These are phyloP conservation scores for Siphlonurus alternatus DNA, from an alignment of 2,888 invertebrate genomes.

Conservation along the genomic window DNA sequence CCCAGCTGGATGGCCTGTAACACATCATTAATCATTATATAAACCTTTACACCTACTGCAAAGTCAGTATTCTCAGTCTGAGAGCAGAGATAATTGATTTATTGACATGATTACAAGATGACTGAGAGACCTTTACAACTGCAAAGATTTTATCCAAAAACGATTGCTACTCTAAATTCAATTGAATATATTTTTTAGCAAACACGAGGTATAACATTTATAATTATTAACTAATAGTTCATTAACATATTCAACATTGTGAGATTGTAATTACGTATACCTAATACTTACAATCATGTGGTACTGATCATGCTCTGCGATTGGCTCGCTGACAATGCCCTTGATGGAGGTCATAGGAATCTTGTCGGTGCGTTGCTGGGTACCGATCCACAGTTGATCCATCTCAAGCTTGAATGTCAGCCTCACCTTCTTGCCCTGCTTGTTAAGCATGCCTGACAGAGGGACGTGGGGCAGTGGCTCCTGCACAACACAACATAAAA, in stretches of 20 bases:
- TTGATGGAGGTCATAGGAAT: constrained; percentile 80
- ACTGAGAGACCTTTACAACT: no score
- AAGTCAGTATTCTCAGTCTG: no score
- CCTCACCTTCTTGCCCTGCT: constrained; percentile 74
- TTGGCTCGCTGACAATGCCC: constrained; percentile 60
- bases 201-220: no score
- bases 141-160: no score
- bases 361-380: constrained; percentile 84
- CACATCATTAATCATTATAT: constrained; percentile 6
- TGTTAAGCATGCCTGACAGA: constrained; percentile 78
- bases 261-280: no score
- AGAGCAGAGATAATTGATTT: no score
- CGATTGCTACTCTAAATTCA: no score
- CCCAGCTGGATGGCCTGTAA: constrained; percentile 71
- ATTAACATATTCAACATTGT: no score
- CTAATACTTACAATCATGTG: constrained; percentile 71
- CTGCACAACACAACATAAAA: constrained; percentile 35
- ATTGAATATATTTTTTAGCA: no score
- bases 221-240: no score
- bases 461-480: constrained; percentile 67
- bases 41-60: no score
- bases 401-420: constrained; percentile 81
- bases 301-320: constrained; percentile 78
- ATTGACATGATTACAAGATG: no score
- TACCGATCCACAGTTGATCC: constrained; percentile 83